phyloP scores from a whole-genome alignment of 2,113 vertebrate species.

The Trachemys scripta region DNA sequence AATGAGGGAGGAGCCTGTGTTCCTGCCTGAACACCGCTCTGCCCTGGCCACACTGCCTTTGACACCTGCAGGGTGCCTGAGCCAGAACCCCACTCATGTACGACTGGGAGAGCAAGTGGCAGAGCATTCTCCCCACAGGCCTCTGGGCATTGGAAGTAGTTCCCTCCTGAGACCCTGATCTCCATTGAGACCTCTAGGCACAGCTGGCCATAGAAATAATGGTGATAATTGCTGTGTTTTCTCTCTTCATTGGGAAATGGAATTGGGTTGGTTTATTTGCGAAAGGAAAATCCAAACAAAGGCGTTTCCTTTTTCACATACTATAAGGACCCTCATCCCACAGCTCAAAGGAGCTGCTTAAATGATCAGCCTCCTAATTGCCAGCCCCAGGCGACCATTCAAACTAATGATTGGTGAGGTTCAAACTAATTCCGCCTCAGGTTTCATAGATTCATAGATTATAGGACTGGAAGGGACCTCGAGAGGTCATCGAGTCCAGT shows the following conservation, averaged over 20 bases:
- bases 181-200: not conserved
- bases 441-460: no score
- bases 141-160: not conserved
- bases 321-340: not conserved
- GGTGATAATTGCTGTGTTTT: not conserved
- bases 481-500: no score
- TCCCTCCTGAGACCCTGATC: not conserved
- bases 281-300: not conserved
- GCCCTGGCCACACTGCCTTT: not conserved
- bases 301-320: not conserved
- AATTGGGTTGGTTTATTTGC: not conserved
- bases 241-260: not conserved
- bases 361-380: constrained; percentile 16
- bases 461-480: no score
- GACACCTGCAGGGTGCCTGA: not conserved
- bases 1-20: not conserved
- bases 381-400: not conserved
- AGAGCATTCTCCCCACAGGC: not conserved
- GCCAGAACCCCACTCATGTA: not conserved
- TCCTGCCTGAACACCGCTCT: not conserved
- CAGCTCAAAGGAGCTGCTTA: not conserved
- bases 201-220: not conserved
- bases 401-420: not conserved
- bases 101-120: not conserved
- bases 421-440: constrained; percentile 30